Conservation (phyloP, 1,140 invertebrate species). For the Laodelphax striatellus region DNA sequence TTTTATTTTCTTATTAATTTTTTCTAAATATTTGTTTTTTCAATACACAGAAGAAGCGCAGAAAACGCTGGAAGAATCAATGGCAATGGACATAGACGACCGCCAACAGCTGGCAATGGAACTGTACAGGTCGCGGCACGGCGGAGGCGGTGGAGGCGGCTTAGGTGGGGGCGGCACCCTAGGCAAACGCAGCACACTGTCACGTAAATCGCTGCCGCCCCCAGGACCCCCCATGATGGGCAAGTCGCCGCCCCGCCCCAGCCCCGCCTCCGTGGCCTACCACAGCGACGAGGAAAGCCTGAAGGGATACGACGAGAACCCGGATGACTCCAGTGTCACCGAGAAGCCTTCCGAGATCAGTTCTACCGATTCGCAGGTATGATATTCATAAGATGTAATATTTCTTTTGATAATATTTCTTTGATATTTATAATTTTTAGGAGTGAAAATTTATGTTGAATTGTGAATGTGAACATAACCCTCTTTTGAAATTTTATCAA, state of each 20-base stretch:
- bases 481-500: too few relatives aligned
- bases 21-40: too few relatives aligned
- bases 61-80: conserved; percentile 77
- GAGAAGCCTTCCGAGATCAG: conserved; percentile 94
- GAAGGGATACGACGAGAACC: conserved; percentile 86
- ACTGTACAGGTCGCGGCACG: conserved; percentile 55
- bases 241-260: conserved; percentile 81
- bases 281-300: conserved; percentile 89
- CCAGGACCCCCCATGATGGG: conserved; percentile 48
- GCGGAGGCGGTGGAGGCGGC: conserved; percentile 31
- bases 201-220: conserved; percentile 44
- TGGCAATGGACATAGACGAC: conserved; percentile 74
- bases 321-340: conserved; percentile 84
- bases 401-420: too few relatives aligned
- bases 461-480: too few relatives aligned
- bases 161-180: conserved; percentile 35
- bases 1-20: too few relatives aligned
- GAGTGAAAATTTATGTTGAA: too few relatives aligned
- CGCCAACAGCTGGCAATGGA: conserved; percentile 66
- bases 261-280: conserved; percentile 87
- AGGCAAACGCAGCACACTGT: conserved; percentile 46
- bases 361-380: conserved; percentile 82
- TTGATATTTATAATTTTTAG: too few relatives aligned
- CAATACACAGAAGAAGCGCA: conserved; percentile 81
- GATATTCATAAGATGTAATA: too few relatives aligned